Base-by-base conservation (phyloP, 2,888 invertebrate genomes). In the Meteorus cinctellus region DNA sequence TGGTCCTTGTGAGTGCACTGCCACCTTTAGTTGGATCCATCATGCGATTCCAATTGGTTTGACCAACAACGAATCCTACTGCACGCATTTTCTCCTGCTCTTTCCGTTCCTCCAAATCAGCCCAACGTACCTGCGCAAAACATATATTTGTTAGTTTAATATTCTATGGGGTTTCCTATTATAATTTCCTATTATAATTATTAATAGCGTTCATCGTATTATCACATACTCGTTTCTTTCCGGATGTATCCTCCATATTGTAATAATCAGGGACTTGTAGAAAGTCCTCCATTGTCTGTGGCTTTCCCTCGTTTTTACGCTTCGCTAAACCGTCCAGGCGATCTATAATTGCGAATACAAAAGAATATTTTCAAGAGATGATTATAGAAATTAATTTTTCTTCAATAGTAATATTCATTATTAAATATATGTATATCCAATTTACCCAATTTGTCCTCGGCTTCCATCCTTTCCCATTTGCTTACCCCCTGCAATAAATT, bases 61-160 rank as follows among this genome's bases (percentile, higher is more conserved):
- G 97, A 0, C 98, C 98, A 77, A 98, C 97, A 71, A 98, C 97
- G 91, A 98, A 98, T 29, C 98, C 98, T 80, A 98, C 95, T 34
- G 97, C 97, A 71, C 97, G 94, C 93, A 97, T 95, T 91, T 97
- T 96, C 89, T 96, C 95, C 91, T 97, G 97, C 85, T 96, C 92
- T 85, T 96, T 95, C 87, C 95, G 93, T 90, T 98, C 98, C 92
- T 98, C 98, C 87, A 98, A 92, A 91, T 98, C 98, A 69, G 98
- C 98, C 98, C 98, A 98, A 85, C 98, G 95, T 84, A 98, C 98
- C 98, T 98, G 55, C 19, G n/a, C 19, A 0, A 55, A 55, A 24
- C 24, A 87, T 36, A 85, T 79, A 59, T 41, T 41, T 12, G 4
- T 77, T 69, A 78, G 76, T 79, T 60, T 1, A 74, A 66, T 68